A percentile compares a stretch with the other conserved stretches of the same genome.
phyloP scores from a whole-genome alignment of 2,797 vertebrate genomes.

The Trachops cirrhosus region DNA sequence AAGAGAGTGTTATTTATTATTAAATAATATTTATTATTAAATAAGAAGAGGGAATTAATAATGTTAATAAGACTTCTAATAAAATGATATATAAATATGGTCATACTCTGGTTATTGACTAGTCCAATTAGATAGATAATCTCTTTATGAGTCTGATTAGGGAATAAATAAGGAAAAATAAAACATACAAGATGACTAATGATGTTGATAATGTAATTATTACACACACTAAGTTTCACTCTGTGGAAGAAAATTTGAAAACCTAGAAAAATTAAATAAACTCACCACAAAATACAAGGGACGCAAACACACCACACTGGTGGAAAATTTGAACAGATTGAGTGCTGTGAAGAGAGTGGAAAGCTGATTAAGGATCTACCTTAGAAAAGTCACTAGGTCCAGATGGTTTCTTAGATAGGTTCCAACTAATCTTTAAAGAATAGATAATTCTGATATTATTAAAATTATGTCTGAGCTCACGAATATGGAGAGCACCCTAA shows the following conservation, averaged over 20 bases:
- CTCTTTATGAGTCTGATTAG: background rate
- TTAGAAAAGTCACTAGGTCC: background rate
- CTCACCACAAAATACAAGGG: background rate
- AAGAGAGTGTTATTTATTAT: background rate
- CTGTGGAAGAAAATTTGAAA: background rate
- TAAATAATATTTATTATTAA: too few species aligned
- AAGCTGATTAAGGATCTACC: background rate
- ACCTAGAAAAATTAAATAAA: background rate
- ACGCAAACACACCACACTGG: background rate
- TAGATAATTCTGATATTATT: background rate
- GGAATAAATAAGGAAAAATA: background rate
- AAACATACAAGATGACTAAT: background rate
- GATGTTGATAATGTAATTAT: background rate
- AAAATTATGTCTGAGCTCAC: background rate
- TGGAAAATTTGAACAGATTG: background rate
- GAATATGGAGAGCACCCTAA: background rate
- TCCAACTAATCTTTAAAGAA: background rate
- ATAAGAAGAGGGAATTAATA: background rate
- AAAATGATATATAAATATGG: background rate
- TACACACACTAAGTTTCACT: background rate
- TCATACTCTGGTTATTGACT: background rate
- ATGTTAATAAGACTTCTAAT: background rate
- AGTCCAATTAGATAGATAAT: background rate
- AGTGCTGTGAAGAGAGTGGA: background rate
- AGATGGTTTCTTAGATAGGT: background rate